phyloP scores from a whole-genome alignment of 2,888 invertebrate species.

The Chloromyia formosa region DNA sequence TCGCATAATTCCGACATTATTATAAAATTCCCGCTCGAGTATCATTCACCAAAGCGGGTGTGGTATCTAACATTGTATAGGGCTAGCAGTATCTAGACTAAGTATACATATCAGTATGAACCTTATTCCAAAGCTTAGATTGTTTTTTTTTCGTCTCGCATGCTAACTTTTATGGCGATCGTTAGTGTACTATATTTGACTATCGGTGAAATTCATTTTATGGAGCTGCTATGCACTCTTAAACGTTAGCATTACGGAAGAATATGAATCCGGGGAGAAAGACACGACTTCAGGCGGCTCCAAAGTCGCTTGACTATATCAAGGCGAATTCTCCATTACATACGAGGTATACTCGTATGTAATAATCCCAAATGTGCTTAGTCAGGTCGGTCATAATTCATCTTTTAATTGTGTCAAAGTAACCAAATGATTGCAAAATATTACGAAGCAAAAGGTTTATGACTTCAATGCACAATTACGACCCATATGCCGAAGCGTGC shows the following conservation, averaged over 20 bases:
- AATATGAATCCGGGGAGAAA: conserved; percentile 8
- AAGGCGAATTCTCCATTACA: not conserved
- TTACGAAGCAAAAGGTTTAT: conserved; percentile 31
- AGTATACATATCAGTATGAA: no score
- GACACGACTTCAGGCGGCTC: no score
- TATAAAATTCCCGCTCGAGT: not conserved
- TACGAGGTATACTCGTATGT: no score
- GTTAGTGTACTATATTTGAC: conserved; percentile 39
- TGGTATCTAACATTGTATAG: conserved; percentile 22
- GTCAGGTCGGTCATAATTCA: conserved; percentile 35
- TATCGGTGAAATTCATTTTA: conserved; percentile 39
- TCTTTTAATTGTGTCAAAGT: conserved; percentile 43
- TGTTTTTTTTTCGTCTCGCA: conserved; percentile 25
- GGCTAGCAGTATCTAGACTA: not conserved
- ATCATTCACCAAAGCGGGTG: conserved; percentile 11
- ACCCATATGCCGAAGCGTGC: not conserved
- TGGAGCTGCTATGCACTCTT: conserved; percentile 27
- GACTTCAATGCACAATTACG: conserved; percentile 27
- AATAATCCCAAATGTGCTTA: conserved; percentile 25
- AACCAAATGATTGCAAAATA: conserved; percentile 38
- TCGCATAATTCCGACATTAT: conserved; percentile 28
- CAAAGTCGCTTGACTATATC: not conserved
- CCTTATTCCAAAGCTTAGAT: not conserved
- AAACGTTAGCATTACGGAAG: conserved; percentile 1
- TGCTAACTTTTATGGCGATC: conserved; percentile 37